Evolutionary conservation across 2,888 invertebrate genomes (phyloP).

Genomic region (Sialis lutaria): DNA sequence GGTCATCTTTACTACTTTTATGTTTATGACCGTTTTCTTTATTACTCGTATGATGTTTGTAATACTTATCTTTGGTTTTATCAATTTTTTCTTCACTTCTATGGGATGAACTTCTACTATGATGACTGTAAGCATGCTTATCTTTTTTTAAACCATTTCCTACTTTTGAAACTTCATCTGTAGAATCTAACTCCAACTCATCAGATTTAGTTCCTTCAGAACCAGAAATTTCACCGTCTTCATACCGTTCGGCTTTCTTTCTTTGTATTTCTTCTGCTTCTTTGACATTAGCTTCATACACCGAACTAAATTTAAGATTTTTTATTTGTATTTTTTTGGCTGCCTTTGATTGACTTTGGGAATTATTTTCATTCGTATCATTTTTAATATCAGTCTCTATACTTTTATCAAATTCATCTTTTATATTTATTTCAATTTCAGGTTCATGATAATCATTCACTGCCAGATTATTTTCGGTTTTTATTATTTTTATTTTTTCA

Average conservation of each 20-base stretch:
- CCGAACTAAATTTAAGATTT: slow-evolving; percentile 46
- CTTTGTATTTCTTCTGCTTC: slow-evolving; percentile 43
- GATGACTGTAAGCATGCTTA: slow-evolving; percentile 7
- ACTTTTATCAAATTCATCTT: slow-evolving; percentile 19
- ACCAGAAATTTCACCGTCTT: slow-evolving; percentile 42
- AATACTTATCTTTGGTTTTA: slow-evolving; percentile 9
- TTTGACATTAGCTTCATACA: slow-evolving; percentile 46
- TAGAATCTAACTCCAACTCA: slow-evolving; percentile 19
- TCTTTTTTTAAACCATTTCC: slow-evolving; percentile 13
- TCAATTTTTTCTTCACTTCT: slow-evolving; percentile 7
- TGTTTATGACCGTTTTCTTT: slow-evolving; percentile 8
- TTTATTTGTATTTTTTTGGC: slow-evolving; percentile 39
- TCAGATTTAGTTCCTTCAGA: slow-evolving; percentile 14
- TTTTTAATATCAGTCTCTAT: slow-evolving; percentile 18
- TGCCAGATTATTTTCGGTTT: not conserved
- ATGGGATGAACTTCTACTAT: slow-evolving; percentile 4
- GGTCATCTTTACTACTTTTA: slow-evolving; percentile 12
- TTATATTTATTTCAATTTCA: not conserved
- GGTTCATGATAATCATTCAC: not conserved
- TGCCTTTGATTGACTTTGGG: slow-evolving; percentile 3
- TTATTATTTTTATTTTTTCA: not conserved
- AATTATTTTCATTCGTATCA: slow-evolving; percentile 3
- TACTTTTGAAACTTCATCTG: slow-evolving; percentile 11
- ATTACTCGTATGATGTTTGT: slow-evolving; percentile 9
- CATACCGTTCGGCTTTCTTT: slow-evolving; percentile 38